A percentile compares a stretch with the other conserved stretches of the same genome.
These are phyloP conservation scores for Bufo bufo DNA, from an alignment of 2,113 vertebrate species.

Conservation along the genomic window DNA sequence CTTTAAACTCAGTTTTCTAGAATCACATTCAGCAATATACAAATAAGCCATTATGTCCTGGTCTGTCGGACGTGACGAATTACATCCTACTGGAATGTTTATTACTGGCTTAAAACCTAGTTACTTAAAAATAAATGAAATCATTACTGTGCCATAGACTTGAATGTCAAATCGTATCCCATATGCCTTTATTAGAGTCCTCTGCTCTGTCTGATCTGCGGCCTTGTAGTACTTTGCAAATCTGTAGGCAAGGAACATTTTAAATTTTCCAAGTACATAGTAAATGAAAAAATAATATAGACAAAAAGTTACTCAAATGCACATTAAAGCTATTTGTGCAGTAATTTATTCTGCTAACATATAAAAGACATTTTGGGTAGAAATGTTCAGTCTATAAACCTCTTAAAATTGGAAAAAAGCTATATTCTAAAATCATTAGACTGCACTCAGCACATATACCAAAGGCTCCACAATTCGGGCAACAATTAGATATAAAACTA, in stretches of 20 bases:
- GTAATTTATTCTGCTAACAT: not conserved
- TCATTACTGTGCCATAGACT: conserved; percentile 81
- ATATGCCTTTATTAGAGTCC: conserved; percentile 82
- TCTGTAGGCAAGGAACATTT: conserved; percentile 64
- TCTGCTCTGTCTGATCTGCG: conserved; percentile 68
- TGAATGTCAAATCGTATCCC: conserved; percentile 86
- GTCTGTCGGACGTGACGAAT: not conserved
- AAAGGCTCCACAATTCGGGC: not conserved
- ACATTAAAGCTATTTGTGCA: not conserved
- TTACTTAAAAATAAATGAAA: not conserved
- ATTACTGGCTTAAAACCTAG: not conserved
- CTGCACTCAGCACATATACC: not conserved
- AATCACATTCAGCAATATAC: not conserved
- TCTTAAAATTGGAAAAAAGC: not conserved
- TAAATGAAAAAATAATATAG: not conserved
- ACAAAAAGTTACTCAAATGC: not conserved
- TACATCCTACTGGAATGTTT: not conserved
- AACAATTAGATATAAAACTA: not conserved
- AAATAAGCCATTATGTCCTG: not conserved
- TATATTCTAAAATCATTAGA: not conserved
- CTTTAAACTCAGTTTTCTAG: not conserved
- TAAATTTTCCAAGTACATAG: not conserved
- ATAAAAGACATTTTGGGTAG: not conserved
- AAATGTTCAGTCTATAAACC: not conserved
- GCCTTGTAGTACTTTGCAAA: conserved; percentile 77